Evolutionary conservation across 2,888 invertebrate genomes (phyloP).

Genomic region (Philonicus albiceps): DNA sequence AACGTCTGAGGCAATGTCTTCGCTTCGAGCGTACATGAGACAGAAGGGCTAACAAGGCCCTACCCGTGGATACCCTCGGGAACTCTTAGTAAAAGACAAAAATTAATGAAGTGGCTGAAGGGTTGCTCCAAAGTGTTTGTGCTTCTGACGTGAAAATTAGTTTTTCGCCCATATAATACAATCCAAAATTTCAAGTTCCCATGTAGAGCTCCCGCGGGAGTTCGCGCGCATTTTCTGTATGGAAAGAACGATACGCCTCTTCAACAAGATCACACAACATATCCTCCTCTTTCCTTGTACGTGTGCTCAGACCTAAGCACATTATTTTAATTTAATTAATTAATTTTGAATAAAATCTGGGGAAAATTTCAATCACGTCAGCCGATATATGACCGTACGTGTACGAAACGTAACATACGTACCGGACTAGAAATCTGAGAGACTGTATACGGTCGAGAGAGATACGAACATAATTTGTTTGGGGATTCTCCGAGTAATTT

Average conservation of each 20-base stretch:
- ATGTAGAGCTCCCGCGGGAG: not conserved
- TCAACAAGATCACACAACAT: not conserved
- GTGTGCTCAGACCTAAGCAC: not conserved
- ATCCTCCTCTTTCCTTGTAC: not conserved
- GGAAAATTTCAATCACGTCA: constrained; percentile 20
- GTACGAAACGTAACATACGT: not conserved
- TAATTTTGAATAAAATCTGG: constrained; percentile 31
- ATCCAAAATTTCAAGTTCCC: not conserved
- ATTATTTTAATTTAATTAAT: constrained; percentile 31
- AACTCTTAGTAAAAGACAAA: not conserved
- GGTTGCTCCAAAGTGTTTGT: not conserved
- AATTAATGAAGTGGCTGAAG: constrained; percentile 26
- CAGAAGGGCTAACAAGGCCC: not conserved
- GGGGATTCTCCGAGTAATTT: not conserved
- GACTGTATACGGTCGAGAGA: not conserved
- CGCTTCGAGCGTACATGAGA: not conserved
- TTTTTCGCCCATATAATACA: constrained; percentile 3
- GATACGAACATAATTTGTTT: not conserved
- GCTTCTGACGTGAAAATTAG: constrained; percentile 26
- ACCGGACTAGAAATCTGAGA: not conserved
- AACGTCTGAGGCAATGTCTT: not conserved
- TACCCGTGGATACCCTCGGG: not conserved
- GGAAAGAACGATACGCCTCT: not conserved
- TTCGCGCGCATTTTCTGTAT: not conserved
- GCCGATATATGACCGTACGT: not conserved